Conservation (phyloP, 2,113 vertebrate species). For the Corapipo altera region DNA sequence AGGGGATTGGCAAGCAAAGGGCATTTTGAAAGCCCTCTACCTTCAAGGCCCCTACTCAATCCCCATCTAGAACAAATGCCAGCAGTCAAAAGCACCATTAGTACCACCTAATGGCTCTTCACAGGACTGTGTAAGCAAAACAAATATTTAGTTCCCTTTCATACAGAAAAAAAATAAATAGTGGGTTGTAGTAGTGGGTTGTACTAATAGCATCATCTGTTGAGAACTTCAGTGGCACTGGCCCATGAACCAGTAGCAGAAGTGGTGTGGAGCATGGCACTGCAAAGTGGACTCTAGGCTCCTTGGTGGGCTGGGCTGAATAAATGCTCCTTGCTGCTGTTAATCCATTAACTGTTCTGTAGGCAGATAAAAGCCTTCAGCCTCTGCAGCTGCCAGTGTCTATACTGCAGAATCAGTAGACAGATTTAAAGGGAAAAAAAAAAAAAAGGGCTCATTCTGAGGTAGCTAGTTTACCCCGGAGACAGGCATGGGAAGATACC, state of each 20-base stretch:
- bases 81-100: background rate
- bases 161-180: background rate
- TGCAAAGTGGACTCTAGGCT: background rate
- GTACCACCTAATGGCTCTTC: conserved; percentile 27
- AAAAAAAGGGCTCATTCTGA: background rate
- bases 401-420: background rate
- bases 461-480: background rate
- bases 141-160: background rate
- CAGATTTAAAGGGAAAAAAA: background rate
- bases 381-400: background rate
- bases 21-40: background rate
- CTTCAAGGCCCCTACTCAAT: background rate
- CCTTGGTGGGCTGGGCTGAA: background rate
- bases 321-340: background rate
- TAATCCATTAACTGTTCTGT: background rate
- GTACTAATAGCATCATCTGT: background rate
- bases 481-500: background rate
- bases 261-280: fast-evolving
- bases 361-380: background rate
- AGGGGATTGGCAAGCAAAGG: background rate
- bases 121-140: background rate
- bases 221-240: background rate
- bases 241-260: background rate
- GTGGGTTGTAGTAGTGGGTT: background rate
- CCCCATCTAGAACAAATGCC: background rate